Base-by-base conservation (phyloP, 2,888 invertebrate genomes). In the Zhuqinia jingwanae region DNA sequence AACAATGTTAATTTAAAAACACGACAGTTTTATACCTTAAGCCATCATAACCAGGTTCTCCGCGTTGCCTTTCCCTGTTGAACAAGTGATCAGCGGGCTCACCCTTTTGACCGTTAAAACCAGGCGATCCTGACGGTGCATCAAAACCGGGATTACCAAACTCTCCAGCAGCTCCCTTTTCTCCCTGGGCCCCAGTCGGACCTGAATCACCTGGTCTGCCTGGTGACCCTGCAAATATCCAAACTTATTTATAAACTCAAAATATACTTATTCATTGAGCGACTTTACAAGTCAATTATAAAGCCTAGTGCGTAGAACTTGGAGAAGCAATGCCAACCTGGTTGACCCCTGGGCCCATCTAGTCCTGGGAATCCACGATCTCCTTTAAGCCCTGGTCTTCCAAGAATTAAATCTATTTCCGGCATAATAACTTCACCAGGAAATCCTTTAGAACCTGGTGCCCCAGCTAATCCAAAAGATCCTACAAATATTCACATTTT, bases 311-410 rank as follows among this genome's bases (percentile, higher is more conserved):
- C n/a, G n/a, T n/a, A n/a, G n/a, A n/a, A n/a, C n/a, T n/a, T n/a
- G n/a, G n/a, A n/a, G n/a, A n/a, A n/a, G n/a, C n/a, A n/a, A n/a
- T n/a, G n/a, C n/a, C n/a, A n/a, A 88, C 89, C 90, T 10, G 87
- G 85, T 50, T 78, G 77, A 2, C 96, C 96, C 36, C 92, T 90
- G 0, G 93, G 92, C 25, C 96, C 96, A 73, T 92, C 93, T 50
- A 93, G 92, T 50, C 95, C 95, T 25, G 92, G 91, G 0, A 93
- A 92, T 53, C 94, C 94, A 30, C 70, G 11, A 83, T 91, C 91
- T 75, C 94, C 94, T 85, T 93, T 93, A 60, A 78, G 65, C 25
- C 92, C 91, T 45, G 89, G 89, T 30, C 70, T 92, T 8, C 92
- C 90, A 42, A 63, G 2, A 17, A 85, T 83, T n/a, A 86, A 22